These are phyloP conservation scores for Rhinogobio ventralis DNA, from an alignment of 2,797 vertebrate genomes.

Conservation along the genomic window DNA sequence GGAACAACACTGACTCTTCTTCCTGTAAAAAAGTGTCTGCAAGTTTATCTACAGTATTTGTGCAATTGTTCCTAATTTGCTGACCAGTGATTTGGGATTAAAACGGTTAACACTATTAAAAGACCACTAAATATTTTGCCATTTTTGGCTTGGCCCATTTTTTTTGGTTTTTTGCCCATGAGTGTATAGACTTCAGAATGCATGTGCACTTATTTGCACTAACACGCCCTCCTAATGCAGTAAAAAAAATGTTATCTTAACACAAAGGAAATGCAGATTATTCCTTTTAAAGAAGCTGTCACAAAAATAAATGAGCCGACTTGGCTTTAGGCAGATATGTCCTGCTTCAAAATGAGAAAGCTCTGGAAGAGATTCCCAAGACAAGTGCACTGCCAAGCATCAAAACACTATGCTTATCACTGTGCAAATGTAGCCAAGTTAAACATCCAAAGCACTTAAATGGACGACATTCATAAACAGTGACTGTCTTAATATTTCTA, in stretches of 20 bases:
- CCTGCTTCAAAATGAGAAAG: slow-evolving; percentile 25
- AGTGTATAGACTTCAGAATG: not conserved
- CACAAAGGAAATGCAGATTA: not conserved
- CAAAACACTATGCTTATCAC: slow-evolving; percentile 25
- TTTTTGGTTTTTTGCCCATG: too few relatives aligned
- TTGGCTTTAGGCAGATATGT: slow-evolving; percentile 19
- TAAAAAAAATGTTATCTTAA: not conserved
- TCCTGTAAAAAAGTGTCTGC: not conserved
- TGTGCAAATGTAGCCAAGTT: slow-evolving; percentile 35
- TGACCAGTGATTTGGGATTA: not conserved
- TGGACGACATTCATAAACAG: not conserved
- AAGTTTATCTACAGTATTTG: not conserved
- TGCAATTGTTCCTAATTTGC: not conserved
- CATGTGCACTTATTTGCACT: not conserved
- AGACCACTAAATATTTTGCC: not conserved
- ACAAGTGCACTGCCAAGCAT: slow-evolving; percentile 37
- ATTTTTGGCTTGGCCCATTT: too few relatives aligned
- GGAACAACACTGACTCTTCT: not conserved
- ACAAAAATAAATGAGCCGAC: slow-evolving; percentile 19
- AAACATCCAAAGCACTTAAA: slow-evolving; percentile 35
- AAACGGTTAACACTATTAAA: not conserved
- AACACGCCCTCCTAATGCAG: not conserved
- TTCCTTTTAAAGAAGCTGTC: slow-evolving; percentile 22
- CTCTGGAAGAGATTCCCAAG: slow-evolving; percentile 34
- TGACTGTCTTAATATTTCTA: not conserved